Evolutionary conservation across 2,797 vertebrate species (phyloP).

Genomic region (Aselliscus stoliczkanus): DNA sequence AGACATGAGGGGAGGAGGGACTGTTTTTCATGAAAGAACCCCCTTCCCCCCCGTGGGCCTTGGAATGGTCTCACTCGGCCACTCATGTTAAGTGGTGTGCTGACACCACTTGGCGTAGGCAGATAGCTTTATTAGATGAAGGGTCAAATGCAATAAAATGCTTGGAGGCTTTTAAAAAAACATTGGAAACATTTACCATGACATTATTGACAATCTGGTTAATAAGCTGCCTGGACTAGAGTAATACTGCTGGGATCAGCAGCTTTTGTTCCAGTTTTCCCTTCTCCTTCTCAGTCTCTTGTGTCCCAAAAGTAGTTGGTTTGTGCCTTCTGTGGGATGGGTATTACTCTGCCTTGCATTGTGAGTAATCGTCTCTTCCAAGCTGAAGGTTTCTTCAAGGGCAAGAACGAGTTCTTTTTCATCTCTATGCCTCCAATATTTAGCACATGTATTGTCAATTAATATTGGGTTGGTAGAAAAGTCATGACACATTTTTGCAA

Average conservation of each 20-base stretch:
- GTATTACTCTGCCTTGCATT: neutral
- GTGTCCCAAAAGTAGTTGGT: neutral
- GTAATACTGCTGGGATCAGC: conserved; percentile 46
- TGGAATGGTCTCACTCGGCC: neutral
- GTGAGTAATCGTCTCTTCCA: neutral
- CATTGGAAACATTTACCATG: conserved; percentile 49
- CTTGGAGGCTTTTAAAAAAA: conserved; percentile 58
- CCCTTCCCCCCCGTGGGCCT: neutral
- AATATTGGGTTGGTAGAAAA: no score
- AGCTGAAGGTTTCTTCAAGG: neutral
- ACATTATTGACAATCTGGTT: conserved; percentile 68
- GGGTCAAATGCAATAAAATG: conserved; percentile 57
- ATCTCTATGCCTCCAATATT: neutral
- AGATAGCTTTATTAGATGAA: conserved; percentile 62
- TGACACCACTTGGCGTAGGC: conserved; percentile 46
- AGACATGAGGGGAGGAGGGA: fast-evolving
- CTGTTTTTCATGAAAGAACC: neutral
- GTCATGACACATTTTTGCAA: no score
- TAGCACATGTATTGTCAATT: neutral
- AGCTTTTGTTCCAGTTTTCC: neutral
- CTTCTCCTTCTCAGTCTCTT: neutral
- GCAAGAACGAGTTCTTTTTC: neutral
- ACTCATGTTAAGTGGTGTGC: conserved; percentile 31
- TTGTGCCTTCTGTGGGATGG: no score
- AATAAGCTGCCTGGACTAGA: conserved; percentile 18